These are phyloP conservation scores for Acrocephalus scirpaceus DNA, from an alignment of 2,797 vertebrate species.

Conservation along the genomic window DNA sequence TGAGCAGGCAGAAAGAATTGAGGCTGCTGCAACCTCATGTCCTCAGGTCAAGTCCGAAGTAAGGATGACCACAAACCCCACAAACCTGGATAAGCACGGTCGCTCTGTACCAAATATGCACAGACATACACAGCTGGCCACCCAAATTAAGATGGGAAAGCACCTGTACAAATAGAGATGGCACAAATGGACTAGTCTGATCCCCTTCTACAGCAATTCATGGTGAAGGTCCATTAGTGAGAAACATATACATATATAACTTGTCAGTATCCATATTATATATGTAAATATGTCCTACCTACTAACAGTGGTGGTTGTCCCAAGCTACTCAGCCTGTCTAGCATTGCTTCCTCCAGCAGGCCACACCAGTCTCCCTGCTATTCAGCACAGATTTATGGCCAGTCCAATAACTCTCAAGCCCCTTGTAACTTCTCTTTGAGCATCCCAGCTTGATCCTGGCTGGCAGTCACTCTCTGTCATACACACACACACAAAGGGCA, in stretches of 20 bases:
- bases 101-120: not conserved
- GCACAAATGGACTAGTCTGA: not conserved
- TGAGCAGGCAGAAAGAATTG: not conserved
- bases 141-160: not conserved
- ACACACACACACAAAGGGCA: too few relatives aligned
- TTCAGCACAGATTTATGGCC: not conserved
- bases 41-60: not conserved
- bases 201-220: not conserved
- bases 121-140: not conserved
- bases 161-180: not conserved
- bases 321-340: not conserved
- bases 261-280: not conserved
- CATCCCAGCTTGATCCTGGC: not conserved
- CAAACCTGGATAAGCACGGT: not conserved
- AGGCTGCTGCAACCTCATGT: not conserved
- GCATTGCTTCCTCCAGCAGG: not conserved
- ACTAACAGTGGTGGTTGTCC: not conserved
- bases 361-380: not conserved
- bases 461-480: rapidly evolving
- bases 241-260: not conserved
- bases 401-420: not conserved
- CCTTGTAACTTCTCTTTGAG: not conserved
- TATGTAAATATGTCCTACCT: not conserved
- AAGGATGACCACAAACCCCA: not conserved
- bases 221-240: not conserved